Percentiles rank a stretch among this genome's conserved stretches.
Conservation (phyloP, 2,797 vertebrate species). For the Molossus alvarezi region DNA sequence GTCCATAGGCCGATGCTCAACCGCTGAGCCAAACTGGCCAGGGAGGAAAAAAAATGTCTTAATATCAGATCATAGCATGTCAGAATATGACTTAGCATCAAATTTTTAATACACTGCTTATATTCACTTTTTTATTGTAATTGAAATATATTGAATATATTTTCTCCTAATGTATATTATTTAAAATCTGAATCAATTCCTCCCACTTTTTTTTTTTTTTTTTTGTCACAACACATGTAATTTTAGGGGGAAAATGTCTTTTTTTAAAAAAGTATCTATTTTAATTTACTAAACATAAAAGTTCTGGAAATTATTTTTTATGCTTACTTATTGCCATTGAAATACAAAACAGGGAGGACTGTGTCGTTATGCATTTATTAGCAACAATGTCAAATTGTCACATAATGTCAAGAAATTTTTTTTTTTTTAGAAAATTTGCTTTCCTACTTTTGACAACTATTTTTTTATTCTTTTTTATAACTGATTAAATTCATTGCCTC, state of each 20-base stretch:
- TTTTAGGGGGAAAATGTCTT: neutral
- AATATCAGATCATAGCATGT: neutral
- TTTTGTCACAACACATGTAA: neutral
- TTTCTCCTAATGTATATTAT: neutral
- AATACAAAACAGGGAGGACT: neutral
- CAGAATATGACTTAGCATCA: neutral
- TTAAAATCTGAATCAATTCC: neutral
- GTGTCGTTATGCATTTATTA: neutral
- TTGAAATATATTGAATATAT: neutral
- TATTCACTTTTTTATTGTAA: neutral
- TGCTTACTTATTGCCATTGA: neutral
- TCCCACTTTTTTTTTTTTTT: neutral
- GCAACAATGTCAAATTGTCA: neutral
- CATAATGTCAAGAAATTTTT: neutral
- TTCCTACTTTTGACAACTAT: neutral
- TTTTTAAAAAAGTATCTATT: neutral
- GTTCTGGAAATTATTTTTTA: neutral
- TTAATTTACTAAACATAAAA: neutral
- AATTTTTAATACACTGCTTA: neutral
- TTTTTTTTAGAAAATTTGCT: slow-evolving; percentile 37
- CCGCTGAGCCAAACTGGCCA: no score
- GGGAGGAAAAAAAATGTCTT: neutral
- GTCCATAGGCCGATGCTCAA: no score
- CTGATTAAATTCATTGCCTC: neutral
- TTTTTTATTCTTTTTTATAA: neutral